A percentile compares a stretch with the other conserved stretches of the same genome.
Evolutionary conservation across 2,113 vertebrate genomes (phyloP).

Genomic region (Aspiorhynchus laticeps): DNA sequence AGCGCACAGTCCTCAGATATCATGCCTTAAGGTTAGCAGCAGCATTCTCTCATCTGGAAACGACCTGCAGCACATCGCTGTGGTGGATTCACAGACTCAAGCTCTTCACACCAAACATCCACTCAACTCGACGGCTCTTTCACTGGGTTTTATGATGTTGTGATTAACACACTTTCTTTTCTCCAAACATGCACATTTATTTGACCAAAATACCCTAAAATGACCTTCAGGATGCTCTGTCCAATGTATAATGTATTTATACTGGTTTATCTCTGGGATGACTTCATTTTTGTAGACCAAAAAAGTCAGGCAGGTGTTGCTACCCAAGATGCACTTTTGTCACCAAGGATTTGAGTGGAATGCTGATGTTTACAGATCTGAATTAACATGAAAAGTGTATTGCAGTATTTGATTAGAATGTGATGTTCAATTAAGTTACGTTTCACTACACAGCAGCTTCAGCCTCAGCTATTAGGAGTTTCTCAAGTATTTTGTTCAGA

Average conservation of each 20-base stretch:
- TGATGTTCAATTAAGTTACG: neutral
- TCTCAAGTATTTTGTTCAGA: neutral
- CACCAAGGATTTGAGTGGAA: neutral
- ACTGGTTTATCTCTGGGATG: neutral
- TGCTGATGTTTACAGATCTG: neutral
- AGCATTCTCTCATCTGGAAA: constrained; percentile 14
- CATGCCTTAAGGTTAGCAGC: constrained; percentile 44
- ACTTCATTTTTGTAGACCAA: neutral
- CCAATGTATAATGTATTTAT: neutral
- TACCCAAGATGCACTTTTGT: constrained; percentile 9
- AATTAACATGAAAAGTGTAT: neutral
- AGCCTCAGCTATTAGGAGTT: neutral
- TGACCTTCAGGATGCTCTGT: neutral
- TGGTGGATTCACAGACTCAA: constrained; percentile 15
- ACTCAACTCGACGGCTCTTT: neutral
- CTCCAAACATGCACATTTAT: constrained; percentile 29
- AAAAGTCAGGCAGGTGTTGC: neutral
- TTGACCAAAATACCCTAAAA: constrained; percentile 20
- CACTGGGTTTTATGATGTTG: neutral
- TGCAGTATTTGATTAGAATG: constrained; percentile 18
- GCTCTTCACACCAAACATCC: neutral
- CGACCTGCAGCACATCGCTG: neutral
- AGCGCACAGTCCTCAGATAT: constrained; percentile 3
- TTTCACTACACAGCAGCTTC: neutral
- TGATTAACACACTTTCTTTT: constrained; percentile 30